Conservation (phyloP, 1,140 invertebrate genomes). For the Dendroctonus valens region DNA sequence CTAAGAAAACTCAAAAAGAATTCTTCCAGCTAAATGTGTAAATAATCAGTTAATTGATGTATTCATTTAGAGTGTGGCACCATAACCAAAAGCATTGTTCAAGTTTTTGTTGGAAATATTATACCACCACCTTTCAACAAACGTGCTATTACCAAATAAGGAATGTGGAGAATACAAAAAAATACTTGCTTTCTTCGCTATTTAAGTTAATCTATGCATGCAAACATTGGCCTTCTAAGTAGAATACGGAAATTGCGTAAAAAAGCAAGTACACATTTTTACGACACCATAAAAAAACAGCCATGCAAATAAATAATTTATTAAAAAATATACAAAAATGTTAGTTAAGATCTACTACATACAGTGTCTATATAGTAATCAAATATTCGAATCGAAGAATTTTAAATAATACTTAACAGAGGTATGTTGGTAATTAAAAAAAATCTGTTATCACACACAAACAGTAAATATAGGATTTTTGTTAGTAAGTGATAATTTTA, state of each 20-base stretch:
- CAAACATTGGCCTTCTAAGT: conserved; percentile 3
- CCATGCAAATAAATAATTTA: conserved; percentile 35
- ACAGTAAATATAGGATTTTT: conserved; percentile 5
- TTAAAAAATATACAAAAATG: conserved; percentile 31
- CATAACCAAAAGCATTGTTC: too few species aligned
- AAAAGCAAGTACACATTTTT: conserved; percentile 25
- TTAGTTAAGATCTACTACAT: conserved; percentile 24
- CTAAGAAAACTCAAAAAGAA: too few species aligned
- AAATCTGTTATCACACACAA: conserved; percentile 13
- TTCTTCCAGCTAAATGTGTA: too few species aligned
- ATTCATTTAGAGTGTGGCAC: too few species aligned
- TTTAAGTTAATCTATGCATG: not conserved
- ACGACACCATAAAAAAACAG: conserved; percentile 32
- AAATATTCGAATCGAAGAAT: conserved; percentile 26
- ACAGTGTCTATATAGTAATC: conserved; percentile 15
- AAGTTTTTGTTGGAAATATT: conserved; percentile 27
- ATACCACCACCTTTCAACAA: conserved; percentile 15
- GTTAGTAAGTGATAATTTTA: conserved; percentile 14
- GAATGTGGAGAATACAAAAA: conserved; percentile 3
- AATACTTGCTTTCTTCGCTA: conserved; percentile 24
- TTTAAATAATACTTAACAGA: conserved; percentile 21
- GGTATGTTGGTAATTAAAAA: conserved; percentile 4
- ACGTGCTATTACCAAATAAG: conserved; percentile 3
- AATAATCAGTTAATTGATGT: too few species aligned
- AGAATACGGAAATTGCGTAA: not conserved